Evolutionary conservation across 2,113 vertebrate genomes (phyloP).

Genomic region (Cariama cristata): DNA sequence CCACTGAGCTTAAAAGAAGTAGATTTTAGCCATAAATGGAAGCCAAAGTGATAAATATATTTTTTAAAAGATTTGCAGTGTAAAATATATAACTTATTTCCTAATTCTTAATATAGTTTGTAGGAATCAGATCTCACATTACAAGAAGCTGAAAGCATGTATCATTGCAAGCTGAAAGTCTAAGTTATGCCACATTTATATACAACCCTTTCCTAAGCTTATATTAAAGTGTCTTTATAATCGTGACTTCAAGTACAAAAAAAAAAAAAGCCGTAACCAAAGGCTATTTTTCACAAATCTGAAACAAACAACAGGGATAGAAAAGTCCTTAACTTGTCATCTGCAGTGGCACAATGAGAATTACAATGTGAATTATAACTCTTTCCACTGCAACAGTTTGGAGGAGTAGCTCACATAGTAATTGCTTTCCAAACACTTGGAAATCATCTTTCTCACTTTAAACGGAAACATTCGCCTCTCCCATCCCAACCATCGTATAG

Average conservation of each 20-base stretch:
- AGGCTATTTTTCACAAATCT: not conserved
- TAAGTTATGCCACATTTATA: not conserved
- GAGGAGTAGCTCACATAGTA: not conserved
- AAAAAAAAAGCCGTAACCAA: not conserved
- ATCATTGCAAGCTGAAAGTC: not conserved
- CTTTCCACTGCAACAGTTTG: not conserved
- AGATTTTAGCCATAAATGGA: not conserved
- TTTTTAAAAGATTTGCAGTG: not conserved
- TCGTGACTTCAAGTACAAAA: not conserved
- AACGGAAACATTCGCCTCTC: not conserved
- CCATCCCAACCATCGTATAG: not conserved
- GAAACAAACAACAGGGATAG: not conserved
- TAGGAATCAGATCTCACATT: not conserved
- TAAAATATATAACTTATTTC: not conserved
- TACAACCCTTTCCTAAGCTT: not conserved
- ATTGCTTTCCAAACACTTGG: not conserved
- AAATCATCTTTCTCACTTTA: not conserved
- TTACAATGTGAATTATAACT: fast-evolving
- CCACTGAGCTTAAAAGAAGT: not conserved
- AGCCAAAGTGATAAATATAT: not conserved
- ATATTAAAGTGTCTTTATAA: not conserved
- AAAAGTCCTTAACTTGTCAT: conserved; percentile 8
- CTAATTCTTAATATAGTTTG: not conserved
- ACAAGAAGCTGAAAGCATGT: not conserved
- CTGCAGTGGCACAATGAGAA: not conserved